Evolutionary conservation across 2,113 vertebrate species (phyloP), one percentile per base, ranked within the genome.

Genomic region (Tor tambroides): DNA sequence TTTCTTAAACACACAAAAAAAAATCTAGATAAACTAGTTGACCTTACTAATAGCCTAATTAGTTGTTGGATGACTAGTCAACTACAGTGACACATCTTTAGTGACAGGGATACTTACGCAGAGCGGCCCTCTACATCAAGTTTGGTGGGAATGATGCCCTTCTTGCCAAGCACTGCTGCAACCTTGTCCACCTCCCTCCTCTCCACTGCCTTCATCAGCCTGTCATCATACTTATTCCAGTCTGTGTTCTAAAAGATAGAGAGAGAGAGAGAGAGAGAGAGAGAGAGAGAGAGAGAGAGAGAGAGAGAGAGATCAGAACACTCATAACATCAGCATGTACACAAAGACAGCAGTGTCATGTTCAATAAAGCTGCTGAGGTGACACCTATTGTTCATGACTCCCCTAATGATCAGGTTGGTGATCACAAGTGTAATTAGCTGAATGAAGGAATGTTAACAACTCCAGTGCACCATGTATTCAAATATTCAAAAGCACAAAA

Each of bases 161-260:
- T 99, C 91, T 97, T 99, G 88, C 95, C 93, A 80, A 99, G 97
- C 82, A 98, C 96, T 2, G 96, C 94, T 0, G 97, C 93, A 6
- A 97, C 96, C 92, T 99, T 99, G 69, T 99, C 98, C 93, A 96
- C 97, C 92, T 99, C 98, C 0, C 96, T 96, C 43, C 97, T 95
- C 43, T 99, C 98, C 61, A 99, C 98, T 6, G 98, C 98, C 93
- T 99, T 99, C 98, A 99, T 98, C 88, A 99, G 69, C 92, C 98
- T 96, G 85, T 99, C 98, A 69, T 99, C 98, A 0, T 99, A 97
- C 91, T 99, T 99, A 94, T 93, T 99, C 98, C 98, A 99, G 92
- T 99, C 98, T 41, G 96, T 94, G 90, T 96, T 96, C 93, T 97
- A 94, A 90, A 35, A 82, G 9, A 80, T 61, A 49, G 79, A 89